Conservation (phyloP, 2,888 invertebrate species). For the Coelopa pilipes region DNA sequence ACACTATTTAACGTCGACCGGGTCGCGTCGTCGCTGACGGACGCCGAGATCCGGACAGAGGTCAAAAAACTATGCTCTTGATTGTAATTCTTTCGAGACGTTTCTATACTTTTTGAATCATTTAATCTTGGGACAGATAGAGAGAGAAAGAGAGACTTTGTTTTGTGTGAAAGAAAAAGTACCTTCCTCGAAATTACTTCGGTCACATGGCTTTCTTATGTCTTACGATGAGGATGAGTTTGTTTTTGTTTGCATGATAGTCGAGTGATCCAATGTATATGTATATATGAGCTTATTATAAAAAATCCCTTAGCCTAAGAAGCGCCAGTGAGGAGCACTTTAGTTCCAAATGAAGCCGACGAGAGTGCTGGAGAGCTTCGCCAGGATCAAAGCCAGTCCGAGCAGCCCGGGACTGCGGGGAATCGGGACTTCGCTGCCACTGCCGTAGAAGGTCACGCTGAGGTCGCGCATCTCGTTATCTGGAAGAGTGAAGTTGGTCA, state of each 20-base stretch:
- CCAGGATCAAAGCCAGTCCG: constrained; percentile 27
- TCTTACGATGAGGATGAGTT: background rate
- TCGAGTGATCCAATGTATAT: constrained; percentile 25
- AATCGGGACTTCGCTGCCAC: constrained; percentile 50
- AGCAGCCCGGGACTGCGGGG: constrained; percentile 40
- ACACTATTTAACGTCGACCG: too few species aligned
- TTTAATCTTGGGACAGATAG: too few species aligned
- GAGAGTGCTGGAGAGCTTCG: constrained; percentile 1
- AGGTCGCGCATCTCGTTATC: constrained; percentile 67
- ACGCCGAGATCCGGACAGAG: too few species aligned
- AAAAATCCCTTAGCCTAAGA: background rate
- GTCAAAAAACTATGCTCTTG: too few species aligned
- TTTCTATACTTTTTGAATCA: too few species aligned
- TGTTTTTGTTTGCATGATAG: background rate
- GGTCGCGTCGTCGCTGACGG: too few species aligned
- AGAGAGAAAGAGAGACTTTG: too few species aligned
- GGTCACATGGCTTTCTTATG: background rate
- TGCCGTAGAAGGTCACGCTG: constrained; percentile 66
- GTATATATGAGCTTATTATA: constrained; percentile 23
- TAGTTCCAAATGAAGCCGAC: constrained; percentile 23
- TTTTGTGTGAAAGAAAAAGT: too few species aligned
- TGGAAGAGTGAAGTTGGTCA: constrained; percentile 42
- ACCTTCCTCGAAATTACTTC: too few species aligned
- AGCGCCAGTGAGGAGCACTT: too few species aligned
- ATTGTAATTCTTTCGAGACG: too few species aligned